Conservation (phyloP, 2,888 invertebrate species). For the Gandaritis pyraliata region DNA sequence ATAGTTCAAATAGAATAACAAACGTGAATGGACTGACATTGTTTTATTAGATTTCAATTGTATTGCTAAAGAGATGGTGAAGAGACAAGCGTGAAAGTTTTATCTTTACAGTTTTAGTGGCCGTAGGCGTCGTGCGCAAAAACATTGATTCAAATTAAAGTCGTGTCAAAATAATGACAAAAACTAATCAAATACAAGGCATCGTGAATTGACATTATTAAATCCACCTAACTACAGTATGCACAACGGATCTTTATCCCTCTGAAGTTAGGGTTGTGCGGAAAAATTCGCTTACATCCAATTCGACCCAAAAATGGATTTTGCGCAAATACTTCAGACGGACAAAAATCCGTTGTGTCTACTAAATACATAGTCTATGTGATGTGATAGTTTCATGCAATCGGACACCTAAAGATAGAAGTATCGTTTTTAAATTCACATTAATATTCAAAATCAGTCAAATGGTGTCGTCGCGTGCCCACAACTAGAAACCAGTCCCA, state of each 20-base stretch:
- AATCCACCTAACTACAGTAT: too few species aligned
- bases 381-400: too few species aligned
- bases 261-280: too few species aligned
- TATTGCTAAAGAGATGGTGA: background rate
- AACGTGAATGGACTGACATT: constrained; percentile 38
- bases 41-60: constrained; percentile 39
- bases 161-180: background rate
- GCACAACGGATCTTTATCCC: too few species aligned
- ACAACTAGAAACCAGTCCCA: constrained; percentile 15
- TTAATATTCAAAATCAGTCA: constrained; percentile 15
- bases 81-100: background rate
- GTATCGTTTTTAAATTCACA: constrained; percentile 7
- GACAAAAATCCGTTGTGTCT: too few species aligned
- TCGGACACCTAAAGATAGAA: too few species aligned
- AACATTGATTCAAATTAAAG: background rate
- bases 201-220: too few species aligned
- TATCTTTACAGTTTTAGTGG: background rate
- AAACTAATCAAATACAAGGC: background rate
- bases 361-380: too few species aligned
- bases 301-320: too few species aligned
- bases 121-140: too few species aligned
- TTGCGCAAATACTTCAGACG: too few species aligned
- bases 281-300: too few species aligned
- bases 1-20: constrained; percentile 54
- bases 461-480: constrained; percentile 33